Conservation (phyloP, 1,140 invertebrate species). For the Drosophila mayri region DNA sequence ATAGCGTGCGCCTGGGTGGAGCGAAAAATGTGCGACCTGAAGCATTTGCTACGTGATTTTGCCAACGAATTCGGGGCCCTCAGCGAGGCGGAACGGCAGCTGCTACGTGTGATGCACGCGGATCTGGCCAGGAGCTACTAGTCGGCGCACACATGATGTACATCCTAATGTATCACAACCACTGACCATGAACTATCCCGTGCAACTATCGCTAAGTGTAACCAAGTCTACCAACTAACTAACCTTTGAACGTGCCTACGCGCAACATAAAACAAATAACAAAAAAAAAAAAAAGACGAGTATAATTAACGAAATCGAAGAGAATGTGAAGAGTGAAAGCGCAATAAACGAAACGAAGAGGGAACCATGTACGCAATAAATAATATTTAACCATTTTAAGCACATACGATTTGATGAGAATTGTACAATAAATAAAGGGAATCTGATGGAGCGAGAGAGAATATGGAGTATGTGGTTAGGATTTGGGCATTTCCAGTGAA, state of each 20-base stretch:
- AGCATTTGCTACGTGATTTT: conserved; percentile 64
- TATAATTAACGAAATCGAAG: conserved; percentile 6
- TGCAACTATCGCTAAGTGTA: conserved; percentile 44
- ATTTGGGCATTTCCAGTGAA: not conserved
- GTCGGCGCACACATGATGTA: not conserved
- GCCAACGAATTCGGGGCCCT: conserved; percentile 52
- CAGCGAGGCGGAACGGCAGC: conserved; percentile 54
- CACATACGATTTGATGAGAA: conserved; percentile 20
- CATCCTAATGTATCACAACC: conserved; percentile 23
- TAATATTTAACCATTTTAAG: conserved; percentile 25
- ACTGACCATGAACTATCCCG: conserved; percentile 16
- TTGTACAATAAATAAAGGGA: conserved; percentile 39
- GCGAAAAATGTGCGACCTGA: conserved; percentile 68
- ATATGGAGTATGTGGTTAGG: not conserved
- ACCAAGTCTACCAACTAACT: conserved; percentile 55
- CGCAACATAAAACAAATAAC: conserved; percentile 7
- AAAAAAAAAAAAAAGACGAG: not conserved
- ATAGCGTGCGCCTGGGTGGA: conserved; percentile 72
- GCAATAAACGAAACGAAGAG: conserved; percentile 26
- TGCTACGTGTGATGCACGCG: conserved; percentile 48
- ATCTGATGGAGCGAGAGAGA: no score
- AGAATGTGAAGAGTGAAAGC: conserved; percentile 26
- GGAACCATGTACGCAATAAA: conserved; percentile 24
- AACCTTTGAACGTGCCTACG: conserved; percentile 50
- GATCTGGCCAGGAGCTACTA: conserved; percentile 61